Conservation (phyloP, 2,797 vertebrate species). For the Alcedo atthis region DNA sequence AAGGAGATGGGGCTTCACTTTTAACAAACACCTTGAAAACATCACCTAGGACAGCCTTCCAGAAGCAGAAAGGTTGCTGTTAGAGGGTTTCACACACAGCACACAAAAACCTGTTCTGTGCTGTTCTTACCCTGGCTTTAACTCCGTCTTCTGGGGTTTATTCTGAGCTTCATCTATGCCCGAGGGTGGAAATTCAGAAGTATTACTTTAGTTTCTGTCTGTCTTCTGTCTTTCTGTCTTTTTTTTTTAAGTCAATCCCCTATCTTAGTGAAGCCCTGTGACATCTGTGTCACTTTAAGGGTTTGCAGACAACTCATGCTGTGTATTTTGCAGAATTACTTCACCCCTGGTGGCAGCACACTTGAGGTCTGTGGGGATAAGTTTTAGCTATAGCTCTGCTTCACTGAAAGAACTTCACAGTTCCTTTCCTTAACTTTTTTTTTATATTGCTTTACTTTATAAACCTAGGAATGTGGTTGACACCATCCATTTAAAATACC, state of each 20-base stretch:
- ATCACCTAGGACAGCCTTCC: background rate
- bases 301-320: background rate
- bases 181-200: background rate
- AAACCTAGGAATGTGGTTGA: background rate
- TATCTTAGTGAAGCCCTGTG: background rate
- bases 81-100: background rate
- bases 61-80: background rate
- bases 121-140: background rate
- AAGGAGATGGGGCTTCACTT: background rate
- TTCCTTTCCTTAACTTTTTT: background rate
- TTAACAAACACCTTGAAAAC: background rate
- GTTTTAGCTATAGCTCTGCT: background rate
- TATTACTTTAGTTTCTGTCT: background rate
- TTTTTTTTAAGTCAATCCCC: background rate
- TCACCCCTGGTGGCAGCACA: background rate
- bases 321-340: background rate
- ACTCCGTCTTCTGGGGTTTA: background rate
- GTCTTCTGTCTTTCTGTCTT: too few species aligned
- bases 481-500: background rate
- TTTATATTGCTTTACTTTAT: background rate
- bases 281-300: background rate
- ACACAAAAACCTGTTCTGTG: background rate
- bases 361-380: background rate
- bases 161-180: background rate
- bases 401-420: background rate